Percentiles rank a stretch among this genome's conserved stretches.
phyloP scores from a whole-genome alignment of 2,797 vertebrate species.

The Arremon aurantiirostris region DNA sequence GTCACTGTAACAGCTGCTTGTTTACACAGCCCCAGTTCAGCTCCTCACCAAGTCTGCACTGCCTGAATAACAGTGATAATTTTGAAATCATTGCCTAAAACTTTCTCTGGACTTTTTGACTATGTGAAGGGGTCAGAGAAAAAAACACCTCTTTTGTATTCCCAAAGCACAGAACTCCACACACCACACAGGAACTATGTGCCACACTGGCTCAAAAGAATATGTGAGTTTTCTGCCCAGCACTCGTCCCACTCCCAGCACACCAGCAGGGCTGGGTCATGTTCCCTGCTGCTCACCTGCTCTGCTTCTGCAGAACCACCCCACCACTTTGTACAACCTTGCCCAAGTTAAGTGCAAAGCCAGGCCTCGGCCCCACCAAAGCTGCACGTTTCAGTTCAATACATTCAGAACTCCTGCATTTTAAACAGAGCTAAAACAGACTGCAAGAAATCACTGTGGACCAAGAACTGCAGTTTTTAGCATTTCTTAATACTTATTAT shows the following conservation, averaged over 20 bases:
- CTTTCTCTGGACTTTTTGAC: neutral
- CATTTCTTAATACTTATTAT: neutral
- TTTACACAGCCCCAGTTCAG: neutral
- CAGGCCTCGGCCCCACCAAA: neutral
- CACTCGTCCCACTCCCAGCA: neutral
- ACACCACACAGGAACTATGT: fast-evolving
- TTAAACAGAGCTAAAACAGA: neutral
- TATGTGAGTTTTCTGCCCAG: neutral
- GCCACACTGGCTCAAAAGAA: neutral
- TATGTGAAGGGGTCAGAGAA: neutral
- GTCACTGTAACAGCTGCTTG: neutral
- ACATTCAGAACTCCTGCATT: neutral
- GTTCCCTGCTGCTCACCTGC: no score
- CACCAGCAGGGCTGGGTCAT: neutral
- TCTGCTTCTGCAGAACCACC: neutral
- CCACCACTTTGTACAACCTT: fast-evolving
- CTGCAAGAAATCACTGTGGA: neutral
- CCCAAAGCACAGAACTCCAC: neutral
- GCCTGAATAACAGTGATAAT: neutral
- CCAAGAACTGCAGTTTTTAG: fast-evolving
- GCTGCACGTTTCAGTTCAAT: neutral
- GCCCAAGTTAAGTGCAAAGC: neutral
- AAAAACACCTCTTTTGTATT: neutral
- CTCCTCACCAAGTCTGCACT: neutral
- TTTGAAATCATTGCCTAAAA: neutral